phyloP scores from a whole-genome alignment of 2,888 invertebrate species.

The Hypena proboscidalis region DNA sequence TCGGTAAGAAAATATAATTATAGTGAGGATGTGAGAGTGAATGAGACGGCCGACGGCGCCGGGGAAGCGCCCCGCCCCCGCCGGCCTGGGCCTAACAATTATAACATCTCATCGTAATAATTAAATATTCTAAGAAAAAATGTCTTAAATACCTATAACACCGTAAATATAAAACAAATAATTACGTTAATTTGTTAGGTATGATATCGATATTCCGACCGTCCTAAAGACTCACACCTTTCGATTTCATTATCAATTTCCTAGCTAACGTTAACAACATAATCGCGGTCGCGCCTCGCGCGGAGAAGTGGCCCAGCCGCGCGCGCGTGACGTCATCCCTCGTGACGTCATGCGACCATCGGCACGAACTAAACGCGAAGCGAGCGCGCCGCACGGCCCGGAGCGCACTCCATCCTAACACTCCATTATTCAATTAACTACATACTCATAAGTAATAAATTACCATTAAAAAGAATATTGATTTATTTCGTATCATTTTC shows the following conservation, averaged over 20 bases:
- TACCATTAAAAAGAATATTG: conserved; percentile 84
- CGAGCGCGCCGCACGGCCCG: conserved; percentile 73
- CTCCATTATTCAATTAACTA: conserved; percentile 84
- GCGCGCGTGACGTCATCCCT: conserved; percentile 36
- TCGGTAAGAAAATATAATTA: conserved; percentile 84
- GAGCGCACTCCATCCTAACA: conserved; percentile 77
- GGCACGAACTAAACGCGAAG: conserved; percentile 78
- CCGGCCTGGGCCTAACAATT: conserved; percentile 79
- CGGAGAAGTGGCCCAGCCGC: conserved; percentile 58
- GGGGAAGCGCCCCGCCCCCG: conserved; percentile 63
- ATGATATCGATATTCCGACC: conserved; percentile 84
- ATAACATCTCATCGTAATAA: conserved; percentile 83
- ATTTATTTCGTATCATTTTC: conserved; percentile 85
- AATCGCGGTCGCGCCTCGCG: conserved; percentile 79
- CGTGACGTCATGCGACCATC: no score
- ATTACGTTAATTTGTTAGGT: conserved; percentile 85
- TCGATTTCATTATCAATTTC: conserved; percentile 85
- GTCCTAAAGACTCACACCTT: conserved; percentile 83
- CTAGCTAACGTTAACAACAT: conserved; percentile 85
- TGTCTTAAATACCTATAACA: conserved; percentile 85
- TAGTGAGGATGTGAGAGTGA: conserved; percentile 83
- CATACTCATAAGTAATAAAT: conserved; percentile 84
- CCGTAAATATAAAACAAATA: conserved; percentile 86
- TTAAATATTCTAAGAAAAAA: conserved; percentile 85
- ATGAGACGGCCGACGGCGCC: conserved; percentile 75